phyloP scores from a whole-genome alignment of 2,797 vertebrate genomes.

The Petrocephalus schoutedeni region DNA sequence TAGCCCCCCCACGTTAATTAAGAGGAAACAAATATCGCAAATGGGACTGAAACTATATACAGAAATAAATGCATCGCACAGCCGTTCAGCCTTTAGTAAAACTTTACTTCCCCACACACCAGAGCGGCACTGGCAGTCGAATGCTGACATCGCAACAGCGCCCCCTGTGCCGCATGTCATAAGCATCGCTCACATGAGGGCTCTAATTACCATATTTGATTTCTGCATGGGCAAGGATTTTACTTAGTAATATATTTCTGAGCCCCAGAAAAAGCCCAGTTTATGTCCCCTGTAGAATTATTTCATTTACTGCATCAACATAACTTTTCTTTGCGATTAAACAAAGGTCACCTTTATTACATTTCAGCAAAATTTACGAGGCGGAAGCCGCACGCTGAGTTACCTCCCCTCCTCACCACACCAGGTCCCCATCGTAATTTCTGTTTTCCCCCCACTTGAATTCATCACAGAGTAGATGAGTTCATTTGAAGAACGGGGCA shows the following conservation, averaged over 20 bases:
- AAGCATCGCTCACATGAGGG: background rate
- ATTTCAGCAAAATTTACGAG: background rate
- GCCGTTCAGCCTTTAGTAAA: background rate
- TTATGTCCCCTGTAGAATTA: background rate
- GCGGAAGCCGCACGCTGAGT: conserved; percentile 8
- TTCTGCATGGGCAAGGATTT: background rate
- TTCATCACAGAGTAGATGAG: conserved; percentile 27
- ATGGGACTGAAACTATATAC: background rate
- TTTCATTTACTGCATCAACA: conserved; percentile 14
- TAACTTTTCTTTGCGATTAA: conserved; percentile 7
- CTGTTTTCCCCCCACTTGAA: conserved; percentile 17
- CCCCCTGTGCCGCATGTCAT: background rate
- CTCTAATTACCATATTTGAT: background rate
- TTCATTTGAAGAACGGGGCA: conserved; percentile 38
- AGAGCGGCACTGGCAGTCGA: background rate
- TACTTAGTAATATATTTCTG: background rate
- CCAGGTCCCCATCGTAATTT: conserved; percentile 19
- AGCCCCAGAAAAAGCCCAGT: background rate
- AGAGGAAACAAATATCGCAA: background rate
- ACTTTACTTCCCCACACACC: background rate
- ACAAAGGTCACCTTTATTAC: background rate
- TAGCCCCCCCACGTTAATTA: background rate
- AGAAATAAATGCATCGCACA: background rate
- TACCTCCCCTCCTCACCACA: background rate
- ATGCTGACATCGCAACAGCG: background rate